Conservation (phyloP, 2,113 vertebrate species). For the Sapayoa aenigma region DNA sequence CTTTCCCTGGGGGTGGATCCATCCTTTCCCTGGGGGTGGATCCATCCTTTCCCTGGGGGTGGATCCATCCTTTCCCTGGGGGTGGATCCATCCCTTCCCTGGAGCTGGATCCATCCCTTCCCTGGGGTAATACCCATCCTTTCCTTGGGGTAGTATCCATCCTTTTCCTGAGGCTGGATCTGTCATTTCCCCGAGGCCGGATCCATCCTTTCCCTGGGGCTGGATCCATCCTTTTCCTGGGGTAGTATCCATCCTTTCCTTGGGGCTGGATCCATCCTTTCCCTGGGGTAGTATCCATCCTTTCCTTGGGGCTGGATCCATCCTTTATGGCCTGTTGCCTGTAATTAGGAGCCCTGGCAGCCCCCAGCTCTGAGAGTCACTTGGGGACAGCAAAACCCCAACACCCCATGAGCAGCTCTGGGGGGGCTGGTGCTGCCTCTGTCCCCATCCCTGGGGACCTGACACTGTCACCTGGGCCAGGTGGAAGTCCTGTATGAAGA, state of each 20-base stretch:
- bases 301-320: not conserved
- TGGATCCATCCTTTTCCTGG: too few relatives aligned
- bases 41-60: not conserved
- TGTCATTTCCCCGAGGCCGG: not conserved
- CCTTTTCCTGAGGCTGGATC: not conserved
- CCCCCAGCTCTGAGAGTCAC: too few relatives aligned
- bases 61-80: not conserved
- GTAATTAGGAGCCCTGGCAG: too few relatives aligned
- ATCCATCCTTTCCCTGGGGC: not conserved
- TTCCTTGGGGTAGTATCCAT: fast-evolving
- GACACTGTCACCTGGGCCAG: conserved; percentile 47
- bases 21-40: not conserved
- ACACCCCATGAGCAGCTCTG: fast-evolving
- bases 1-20: not conserved
- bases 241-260: too few relatives aligned
- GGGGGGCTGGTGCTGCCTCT: not conserved
- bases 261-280: too few relatives aligned
- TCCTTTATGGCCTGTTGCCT: fast-evolving
- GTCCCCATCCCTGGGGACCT: not conserved
- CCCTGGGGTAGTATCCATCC: too few relatives aligned
- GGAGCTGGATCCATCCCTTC: not conserved
- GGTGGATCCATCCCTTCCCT: fast-evolving
- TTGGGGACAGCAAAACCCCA: not conserved
- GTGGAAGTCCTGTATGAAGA: conserved; percentile 92
- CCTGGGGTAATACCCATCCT: fast-evolving